phyloP scores from a whole-genome alignment of 2,888 invertebrate species.

The Diplazon laetatorius region DNA sequence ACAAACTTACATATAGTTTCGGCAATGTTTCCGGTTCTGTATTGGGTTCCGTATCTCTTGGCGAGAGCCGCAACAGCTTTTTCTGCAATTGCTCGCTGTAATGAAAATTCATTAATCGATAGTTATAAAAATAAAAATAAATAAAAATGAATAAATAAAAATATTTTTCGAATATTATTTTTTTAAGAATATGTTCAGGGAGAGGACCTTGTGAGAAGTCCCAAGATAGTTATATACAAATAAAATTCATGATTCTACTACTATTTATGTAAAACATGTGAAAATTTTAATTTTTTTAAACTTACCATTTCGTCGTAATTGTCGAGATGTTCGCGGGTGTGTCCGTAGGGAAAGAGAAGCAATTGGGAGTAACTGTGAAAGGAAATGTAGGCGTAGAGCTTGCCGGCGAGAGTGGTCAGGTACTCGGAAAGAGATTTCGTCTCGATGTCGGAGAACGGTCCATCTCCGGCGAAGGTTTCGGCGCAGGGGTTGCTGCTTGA shows the following conservation, averaged over 20 bases:
- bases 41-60: conserved; percentile 85
- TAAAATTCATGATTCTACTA: no score
- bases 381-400: conserved; percentile 86
- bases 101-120: conserved; percentile 53
- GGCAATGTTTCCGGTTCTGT: conserved; percentile 85
- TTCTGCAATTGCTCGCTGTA: conserved; percentile 83
- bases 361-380: conserved; percentile 91
- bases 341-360: conserved; percentile 88
- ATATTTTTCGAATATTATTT: background rate
- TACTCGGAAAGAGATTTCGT: conserved; percentile 84
- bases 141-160: conserved; percentile 10
- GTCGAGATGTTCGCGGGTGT: conserved; percentile 84
- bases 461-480: conserved; percentile 87
- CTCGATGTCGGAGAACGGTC: conserved; percentile 89
- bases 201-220: no score
- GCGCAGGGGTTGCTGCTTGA: conserved; percentile 85
- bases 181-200: no score
- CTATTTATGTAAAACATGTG: no score
- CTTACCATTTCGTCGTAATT: conserved; percentile 86
- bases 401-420: conserved; percentile 83
- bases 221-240: no score
- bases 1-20: conserved; percentile 84
- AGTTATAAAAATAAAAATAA: background rate
- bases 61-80: conserved; percentile 84
- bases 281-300: conserved; percentile 1